A percentile compares a stretch with the other conserved stretches of the same genome.
phyloP scores from a whole-genome alignment of 2,113 vertebrate genomes.

The Scatophagus argus region DNA sequence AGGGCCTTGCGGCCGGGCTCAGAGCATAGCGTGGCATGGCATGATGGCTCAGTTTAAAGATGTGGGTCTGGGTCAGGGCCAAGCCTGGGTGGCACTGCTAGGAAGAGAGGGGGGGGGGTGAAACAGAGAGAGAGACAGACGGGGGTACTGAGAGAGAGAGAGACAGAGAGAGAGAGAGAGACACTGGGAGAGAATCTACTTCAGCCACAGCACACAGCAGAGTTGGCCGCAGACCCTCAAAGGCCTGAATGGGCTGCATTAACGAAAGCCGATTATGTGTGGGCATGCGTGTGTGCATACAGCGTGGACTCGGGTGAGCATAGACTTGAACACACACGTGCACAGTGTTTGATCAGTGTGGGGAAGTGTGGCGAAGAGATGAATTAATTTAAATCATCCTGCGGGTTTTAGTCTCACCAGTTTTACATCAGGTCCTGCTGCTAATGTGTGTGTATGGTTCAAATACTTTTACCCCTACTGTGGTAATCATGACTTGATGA shows the following conservation, averaged over 20 bases:
- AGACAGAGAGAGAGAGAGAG: constrained; percentile 19
- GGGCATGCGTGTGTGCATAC: constrained; percentile 54
- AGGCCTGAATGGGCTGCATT: constrained; percentile 56
- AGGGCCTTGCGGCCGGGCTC: constrained; percentile 67
- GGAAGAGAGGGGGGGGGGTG: constrained; percentile 9
- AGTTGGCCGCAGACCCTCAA: constrained; percentile 59
- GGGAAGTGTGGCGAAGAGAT: constrained; percentile 62
- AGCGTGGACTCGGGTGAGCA: constrained; percentile 1
- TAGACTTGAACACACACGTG: constrained; percentile 1
- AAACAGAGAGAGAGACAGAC: constrained; percentile 19
- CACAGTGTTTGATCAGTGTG: constrained; percentile 59
- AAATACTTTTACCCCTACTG: constrained; percentile 60
- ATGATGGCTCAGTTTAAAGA: constrained; percentile 79
- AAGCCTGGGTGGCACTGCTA: constrained; percentile 74
- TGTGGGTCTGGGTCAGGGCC: constrained; percentile 77
- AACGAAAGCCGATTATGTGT: constrained; percentile 62
- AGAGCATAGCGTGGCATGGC: constrained; percentile 70
- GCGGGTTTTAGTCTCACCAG: constrained; percentile 57
- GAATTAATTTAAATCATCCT: constrained; percentile 71
- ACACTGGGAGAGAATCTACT: constrained; percentile 30
- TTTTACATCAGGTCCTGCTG: constrained; percentile 58
- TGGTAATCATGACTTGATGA: constrained; percentile 65
- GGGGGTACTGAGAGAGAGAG: not conserved
- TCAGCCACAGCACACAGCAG: constrained; percentile 49
- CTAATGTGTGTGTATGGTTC: constrained; percentile 52